A percentile compares a stretch with the other conserved stretches of the same genome.
Evolutionary conservation across 2,797 vertebrate species (phyloP).

Genomic region (Lagodon rhomboides): DNA sequence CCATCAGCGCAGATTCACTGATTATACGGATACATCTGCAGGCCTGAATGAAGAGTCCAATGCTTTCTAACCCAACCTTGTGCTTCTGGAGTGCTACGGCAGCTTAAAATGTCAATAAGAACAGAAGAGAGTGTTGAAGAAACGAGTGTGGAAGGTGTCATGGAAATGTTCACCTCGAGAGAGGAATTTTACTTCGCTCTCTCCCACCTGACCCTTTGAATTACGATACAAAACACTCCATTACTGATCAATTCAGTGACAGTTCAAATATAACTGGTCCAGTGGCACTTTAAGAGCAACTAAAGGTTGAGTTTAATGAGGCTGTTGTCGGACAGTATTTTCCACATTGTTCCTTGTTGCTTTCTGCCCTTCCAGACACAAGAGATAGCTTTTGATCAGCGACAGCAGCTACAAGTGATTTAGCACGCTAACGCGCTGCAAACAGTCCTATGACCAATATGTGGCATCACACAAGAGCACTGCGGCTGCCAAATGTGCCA

Average conservation of each 20-base stretch:
- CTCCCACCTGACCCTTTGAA: neutral
- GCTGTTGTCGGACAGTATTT: neutral
- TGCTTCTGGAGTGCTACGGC: neutral
- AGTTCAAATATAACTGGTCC: constrained; percentile 1
- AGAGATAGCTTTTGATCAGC: constrained; percentile 11
- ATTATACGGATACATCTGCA: constrained; percentile 12
- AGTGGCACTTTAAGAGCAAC: neutral
- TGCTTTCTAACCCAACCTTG: neutral
- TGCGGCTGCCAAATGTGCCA: neutral
- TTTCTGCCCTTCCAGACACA: constrained; percentile 1
- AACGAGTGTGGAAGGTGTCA: neutral
- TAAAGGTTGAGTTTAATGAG: neutral
- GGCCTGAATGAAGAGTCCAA: neutral
- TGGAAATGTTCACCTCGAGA: neutral
- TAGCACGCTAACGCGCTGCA: constrained; percentile 8
- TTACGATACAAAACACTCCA: constrained; percentile 2
- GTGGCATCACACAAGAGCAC: constrained; percentile 11
- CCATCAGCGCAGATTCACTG: constrained; percentile 7
- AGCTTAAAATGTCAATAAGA: constrained; percentile 9
- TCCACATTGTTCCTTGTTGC: neutral
- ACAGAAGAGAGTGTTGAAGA: neutral
- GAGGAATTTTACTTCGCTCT: neutral
- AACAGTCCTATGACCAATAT: constrained; percentile 17
- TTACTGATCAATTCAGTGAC: neutral
- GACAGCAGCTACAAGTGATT: constrained; percentile 21